phyloP scores from a whole-genome alignment of 1,140 invertebrate genomes.

The Nephotettix cincticeps region DNA sequence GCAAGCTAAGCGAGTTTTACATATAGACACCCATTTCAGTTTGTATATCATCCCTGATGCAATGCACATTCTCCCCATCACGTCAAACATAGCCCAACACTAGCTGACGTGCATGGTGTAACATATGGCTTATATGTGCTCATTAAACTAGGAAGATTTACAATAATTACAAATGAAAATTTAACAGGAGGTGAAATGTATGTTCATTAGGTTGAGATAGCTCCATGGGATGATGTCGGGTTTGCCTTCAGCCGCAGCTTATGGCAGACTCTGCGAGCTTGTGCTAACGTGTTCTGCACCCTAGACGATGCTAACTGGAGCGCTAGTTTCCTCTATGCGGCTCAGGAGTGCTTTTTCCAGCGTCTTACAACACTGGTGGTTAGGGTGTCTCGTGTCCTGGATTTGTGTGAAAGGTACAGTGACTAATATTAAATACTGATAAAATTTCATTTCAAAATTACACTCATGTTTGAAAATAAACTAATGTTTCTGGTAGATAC shows the following conservation, averaged over 20 bases:
- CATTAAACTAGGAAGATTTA: too few species aligned
- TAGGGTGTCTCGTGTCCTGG: conserved; percentile 85
- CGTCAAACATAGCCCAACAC: too few species aligned
- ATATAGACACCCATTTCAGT: neutral
- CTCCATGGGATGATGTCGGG: conserved; percentile 98
- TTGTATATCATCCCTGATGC: neutral
- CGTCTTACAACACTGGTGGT: conserved; percentile 83
- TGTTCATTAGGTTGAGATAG: conserved; percentile 81
- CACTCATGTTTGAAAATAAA: too few species aligned
- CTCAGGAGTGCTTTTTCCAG: conserved; percentile 76
- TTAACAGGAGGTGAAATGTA: too few species aligned
- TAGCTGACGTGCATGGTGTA: too few species aligned
- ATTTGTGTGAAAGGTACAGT: neutral
- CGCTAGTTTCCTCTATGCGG: conserved; percentile 93
- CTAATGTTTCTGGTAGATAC: too few species aligned
- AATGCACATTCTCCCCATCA: too few species aligned
- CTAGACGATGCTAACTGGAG: conserved; percentile 99
- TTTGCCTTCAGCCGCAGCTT: conserved; percentile 88
- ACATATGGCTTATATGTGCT: too few species aligned
- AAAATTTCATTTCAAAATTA: too few species aligned
- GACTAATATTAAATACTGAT: neutral
- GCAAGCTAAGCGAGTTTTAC: neutral
- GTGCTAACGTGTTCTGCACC: conserved; percentile 86
- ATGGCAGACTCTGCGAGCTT: conserved; percentile 80
- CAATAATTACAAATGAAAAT: too few species aligned